Conservation (phyloP, 2,797 vertebrate species). For the Dipus sagitta region DNA sequence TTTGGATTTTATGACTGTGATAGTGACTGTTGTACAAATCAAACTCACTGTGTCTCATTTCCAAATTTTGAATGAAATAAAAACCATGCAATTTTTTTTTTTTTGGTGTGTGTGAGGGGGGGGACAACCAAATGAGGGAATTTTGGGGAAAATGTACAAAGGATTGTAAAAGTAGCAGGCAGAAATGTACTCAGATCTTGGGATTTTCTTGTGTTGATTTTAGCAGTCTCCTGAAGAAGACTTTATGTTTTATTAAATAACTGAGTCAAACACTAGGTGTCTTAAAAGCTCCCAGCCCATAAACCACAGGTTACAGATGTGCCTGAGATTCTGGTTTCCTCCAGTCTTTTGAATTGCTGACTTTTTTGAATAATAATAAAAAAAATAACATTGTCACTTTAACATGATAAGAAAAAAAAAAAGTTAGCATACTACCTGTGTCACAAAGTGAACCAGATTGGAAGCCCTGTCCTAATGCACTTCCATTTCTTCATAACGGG, state of each 20-base stretch:
- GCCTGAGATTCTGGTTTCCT: background rate
- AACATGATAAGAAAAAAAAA: background rate
- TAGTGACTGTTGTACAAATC: background rate
- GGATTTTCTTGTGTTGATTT: background rate
- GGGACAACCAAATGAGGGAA: background rate
- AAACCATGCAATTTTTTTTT: background rate
- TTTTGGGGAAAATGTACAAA: background rate
- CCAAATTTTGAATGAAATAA: conserved; percentile 10
- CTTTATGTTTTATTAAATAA: background rate
- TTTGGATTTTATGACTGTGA: background rate
- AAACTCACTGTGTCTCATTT: background rate
- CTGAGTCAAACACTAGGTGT: background rate
- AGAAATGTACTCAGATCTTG: background rate
- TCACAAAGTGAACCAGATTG: background rate
- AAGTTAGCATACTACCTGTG: background rate
- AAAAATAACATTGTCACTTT: background rate
- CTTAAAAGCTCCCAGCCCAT: background rate
- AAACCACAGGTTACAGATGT: background rate
- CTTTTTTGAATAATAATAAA: background rate
- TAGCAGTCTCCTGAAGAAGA: background rate
- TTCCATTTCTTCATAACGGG: background rate
- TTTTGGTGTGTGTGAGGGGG: too few species aligned
- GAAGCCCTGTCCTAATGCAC: background rate
- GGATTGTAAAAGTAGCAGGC: background rate
- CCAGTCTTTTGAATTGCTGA: background rate